phyloP scores from a whole-genome alignment of 2,888 invertebrate species.

The Capitulum mitella region DNA sequence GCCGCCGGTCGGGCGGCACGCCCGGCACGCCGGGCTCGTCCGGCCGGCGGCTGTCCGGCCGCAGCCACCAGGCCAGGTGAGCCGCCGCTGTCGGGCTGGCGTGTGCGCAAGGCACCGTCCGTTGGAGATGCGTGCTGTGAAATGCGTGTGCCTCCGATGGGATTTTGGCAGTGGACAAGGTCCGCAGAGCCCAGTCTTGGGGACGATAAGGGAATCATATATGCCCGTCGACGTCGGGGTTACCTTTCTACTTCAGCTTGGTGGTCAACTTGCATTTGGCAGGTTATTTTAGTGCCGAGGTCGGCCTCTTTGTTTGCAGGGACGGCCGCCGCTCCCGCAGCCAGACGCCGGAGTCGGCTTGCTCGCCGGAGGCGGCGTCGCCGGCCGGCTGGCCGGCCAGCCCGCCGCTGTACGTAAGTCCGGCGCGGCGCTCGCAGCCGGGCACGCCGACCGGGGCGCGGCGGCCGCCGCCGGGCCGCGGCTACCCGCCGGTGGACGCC shows the following conservation, averaged over 20 bases:
- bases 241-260: neutral
- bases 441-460: neutral
- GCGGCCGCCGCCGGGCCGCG: neutral
- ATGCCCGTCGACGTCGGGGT: too few species aligned
- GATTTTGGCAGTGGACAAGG: neutral
- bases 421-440: slow-evolving; percentile 20
- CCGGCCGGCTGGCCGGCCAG: slow-evolving; percentile 7
- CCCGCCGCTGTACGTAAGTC: neutral
- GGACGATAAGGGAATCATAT: too few species aligned
- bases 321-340: neutral
- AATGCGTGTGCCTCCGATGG: too few species aligned
- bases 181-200: too few species aligned
- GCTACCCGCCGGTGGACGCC: neutral
- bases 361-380: neutral
- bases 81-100: neutral
- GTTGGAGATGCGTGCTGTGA: neutral
- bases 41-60: neutral
- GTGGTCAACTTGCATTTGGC: neutral
- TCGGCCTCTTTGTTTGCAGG: too few species aligned
- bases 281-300: too few species aligned
- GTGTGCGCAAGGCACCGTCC: neutral
- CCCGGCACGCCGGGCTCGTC: neutral
- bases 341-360: neutral
- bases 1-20: neutral
- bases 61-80: neutral